Conservation (phyloP, 2,797 vertebrate species). For the Sebastes trivittatus region DNA sequence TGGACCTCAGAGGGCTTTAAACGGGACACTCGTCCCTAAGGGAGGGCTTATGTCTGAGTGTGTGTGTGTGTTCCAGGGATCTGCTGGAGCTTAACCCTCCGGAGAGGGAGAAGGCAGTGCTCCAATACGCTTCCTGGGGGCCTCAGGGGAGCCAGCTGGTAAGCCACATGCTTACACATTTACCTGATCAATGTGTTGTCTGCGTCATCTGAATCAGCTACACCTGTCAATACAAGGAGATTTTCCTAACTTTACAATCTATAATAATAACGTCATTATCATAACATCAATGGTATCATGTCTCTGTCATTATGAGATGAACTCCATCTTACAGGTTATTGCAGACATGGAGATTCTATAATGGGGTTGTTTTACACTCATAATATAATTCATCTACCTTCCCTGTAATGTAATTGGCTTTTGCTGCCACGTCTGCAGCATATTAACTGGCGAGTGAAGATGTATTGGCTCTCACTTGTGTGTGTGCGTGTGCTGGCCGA, state of each 20-base stretch:
- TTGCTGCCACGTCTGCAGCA: constrained; percentile 56
- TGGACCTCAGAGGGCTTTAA: constrained; percentile 52
- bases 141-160: constrained; percentile 87
- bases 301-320: constrained; percentile 29
- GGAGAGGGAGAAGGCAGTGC: constrained; percentile 61
- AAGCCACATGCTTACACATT: constrained; percentile 32
- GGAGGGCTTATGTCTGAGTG: constrained; percentile 35
- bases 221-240: background rate
- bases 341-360: constrained; percentile 14
- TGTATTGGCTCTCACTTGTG: constrained; percentile 45
- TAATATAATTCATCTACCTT: constrained; percentile 47
- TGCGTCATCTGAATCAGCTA: background rate
- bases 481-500: constrained; percentile 16
- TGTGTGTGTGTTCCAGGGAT: constrained; percentile 81
- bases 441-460: constrained; percentile 63
- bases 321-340: constrained; percentile 23
- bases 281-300: background rate
- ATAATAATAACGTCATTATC: background rate
- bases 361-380: constrained; percentile 47
- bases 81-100: constrained; percentile 76
- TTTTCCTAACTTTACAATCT: constrained; percentile 1
- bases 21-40: constrained; percentile 18
- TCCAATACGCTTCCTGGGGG: constrained; percentile 86
- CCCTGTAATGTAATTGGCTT: constrained; percentile 54
- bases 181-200: constrained; percentile 3